Percentiles rank a stretch among this genome's conserved stretches.
phyloP scores from a whole-genome alignment of 2,888 invertebrate genomes.

The Camptogramma bilineatum region DNA sequence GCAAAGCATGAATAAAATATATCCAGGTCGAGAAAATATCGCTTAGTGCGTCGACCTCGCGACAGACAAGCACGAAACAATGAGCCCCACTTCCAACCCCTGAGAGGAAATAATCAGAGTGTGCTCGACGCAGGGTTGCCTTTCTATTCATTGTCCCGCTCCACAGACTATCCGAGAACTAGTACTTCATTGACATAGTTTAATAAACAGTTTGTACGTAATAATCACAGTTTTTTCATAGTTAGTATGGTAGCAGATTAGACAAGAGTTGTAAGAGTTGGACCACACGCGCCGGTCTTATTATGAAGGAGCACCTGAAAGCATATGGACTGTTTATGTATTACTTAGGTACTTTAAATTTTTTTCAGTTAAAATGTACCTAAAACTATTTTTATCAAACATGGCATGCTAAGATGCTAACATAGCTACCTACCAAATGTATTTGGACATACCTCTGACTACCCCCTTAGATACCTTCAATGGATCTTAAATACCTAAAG shows the following conservation, averaged over 20 bases:
- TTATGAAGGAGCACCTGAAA: slow-evolving; percentile 59
- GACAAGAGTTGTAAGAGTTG: slow-evolving; percentile 22
- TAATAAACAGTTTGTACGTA: neutral
- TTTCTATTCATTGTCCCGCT: slow-evolving; percentile 59
- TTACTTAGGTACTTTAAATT: no score
- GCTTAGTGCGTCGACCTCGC: slow-evolving; percentile 59
- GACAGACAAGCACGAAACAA: slow-evolving; percentile 63
- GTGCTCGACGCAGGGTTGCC: slow-evolving; percentile 59
- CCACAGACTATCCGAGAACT: slow-evolving; percentile 22
- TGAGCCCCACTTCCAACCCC: slow-evolving; percentile 60
- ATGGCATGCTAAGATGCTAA: no score
- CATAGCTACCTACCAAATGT: no score
- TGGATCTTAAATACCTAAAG: no score
- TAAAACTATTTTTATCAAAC: no score
- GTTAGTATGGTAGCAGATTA: neutral
- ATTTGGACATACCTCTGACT: no score
- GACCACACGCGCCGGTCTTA: slow-evolving; percentile 60
- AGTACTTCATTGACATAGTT: slow-evolving; percentile 27
- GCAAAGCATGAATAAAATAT: slow-evolving; percentile 25
- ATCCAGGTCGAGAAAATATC: slow-evolving; percentile 19
- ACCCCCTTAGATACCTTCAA: no score
- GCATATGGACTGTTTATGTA: no score
- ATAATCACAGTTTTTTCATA: neutral
- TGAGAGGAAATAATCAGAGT: slow-evolving; percentile 71
- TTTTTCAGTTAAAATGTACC: no score